phyloP scores from a whole-genome alignment of 1,140 invertebrate species.

The Zaprionus gabonicus region DNA sequence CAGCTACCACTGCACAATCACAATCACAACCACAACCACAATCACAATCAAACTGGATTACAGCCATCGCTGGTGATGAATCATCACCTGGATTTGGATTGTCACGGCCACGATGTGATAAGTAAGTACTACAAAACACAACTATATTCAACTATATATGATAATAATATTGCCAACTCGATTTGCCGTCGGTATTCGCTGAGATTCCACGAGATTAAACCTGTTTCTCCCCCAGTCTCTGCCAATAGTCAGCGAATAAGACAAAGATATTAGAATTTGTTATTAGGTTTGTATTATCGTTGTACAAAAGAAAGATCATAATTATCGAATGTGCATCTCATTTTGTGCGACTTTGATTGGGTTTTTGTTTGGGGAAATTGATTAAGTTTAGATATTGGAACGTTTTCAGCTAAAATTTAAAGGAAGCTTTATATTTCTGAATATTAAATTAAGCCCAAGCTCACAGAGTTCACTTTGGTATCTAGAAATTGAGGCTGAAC shows the following conservation, averaged over 20 bases:
- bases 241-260: background rate
- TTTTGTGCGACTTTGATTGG: background rate
- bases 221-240: background rate
- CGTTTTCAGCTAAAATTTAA: too few species aligned
- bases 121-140: slow-evolving; percentile 69
- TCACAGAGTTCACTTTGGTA: background rate
- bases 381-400: too few species aligned
- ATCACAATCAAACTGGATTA: slow-evolving; percentile 85
- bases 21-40: slow-evolving; percentile 78
- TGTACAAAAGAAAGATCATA: background rate
- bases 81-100: slow-evolving; percentile 85
- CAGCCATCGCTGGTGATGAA: slow-evolving; percentile 87
- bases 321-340: background rate
- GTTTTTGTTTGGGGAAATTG: background rate
- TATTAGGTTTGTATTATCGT: background rate
- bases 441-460: too few species aligned
- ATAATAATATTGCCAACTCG: background rate
- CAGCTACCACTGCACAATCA: slow-evolving; percentile 86
- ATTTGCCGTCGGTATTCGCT: background rate
- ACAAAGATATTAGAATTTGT: background rate
- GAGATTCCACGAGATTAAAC: background rate
- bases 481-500: background rate
- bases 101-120: slow-evolving; percentile 84
- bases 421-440: background rate
- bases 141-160: background rate